Evolutionary conservation across 2,888 invertebrate genomes (phyloP), one percentile per base, ranked within the genome.

Genomic region (Abscondita cerata): DNA sequence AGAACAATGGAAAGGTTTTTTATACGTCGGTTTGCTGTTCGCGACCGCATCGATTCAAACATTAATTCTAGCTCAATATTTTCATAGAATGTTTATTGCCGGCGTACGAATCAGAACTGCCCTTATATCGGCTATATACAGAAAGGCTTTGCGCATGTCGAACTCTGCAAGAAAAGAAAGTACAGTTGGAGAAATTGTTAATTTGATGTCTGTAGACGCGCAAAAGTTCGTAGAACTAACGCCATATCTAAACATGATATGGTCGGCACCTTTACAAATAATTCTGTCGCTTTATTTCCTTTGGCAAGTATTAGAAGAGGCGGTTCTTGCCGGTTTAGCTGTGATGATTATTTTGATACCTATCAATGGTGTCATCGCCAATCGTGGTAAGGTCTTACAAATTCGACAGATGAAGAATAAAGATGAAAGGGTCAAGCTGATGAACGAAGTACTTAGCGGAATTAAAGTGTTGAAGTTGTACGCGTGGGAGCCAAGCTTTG

Each of bases 401-500:
- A 90, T 93, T 53, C 85, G 86, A 67, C 96, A 96, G 80, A 96
- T 97, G 95, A 93, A 93, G 75, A 90, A 90, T 79, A 97, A 97
- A 81, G 96, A 97, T 74, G 92, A 95, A 75, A 85, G 96, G 70
- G 93, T 96, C 0, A 96, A 96, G 74, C 82, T 96, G 53, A 95
- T 96, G 93, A 96, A 93, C 73, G 96, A 96, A 84, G 90, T 96
- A 65, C 84, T 96, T 58, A 93, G 91, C 77, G 96, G 96, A 48
- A 95, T 96, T 68, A 96, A 96, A 85, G 94, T 95, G 55, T 83
- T 96, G 68, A 96, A 96, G 81, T 83, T 96, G 77, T 96, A 96
- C 77, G 96, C 96, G 0, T 96, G 96, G 96, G 97, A 97, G 78
- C 90, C 91, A 1, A 95, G 95, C 69, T 96, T 96, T 77, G 92